A percentile compares a stretch with the other conserved stretches of the same genome.
phyloP scores from a whole-genome alignment of 2,888 invertebrate genomes.

The Oligia fasciuncula region DNA sequence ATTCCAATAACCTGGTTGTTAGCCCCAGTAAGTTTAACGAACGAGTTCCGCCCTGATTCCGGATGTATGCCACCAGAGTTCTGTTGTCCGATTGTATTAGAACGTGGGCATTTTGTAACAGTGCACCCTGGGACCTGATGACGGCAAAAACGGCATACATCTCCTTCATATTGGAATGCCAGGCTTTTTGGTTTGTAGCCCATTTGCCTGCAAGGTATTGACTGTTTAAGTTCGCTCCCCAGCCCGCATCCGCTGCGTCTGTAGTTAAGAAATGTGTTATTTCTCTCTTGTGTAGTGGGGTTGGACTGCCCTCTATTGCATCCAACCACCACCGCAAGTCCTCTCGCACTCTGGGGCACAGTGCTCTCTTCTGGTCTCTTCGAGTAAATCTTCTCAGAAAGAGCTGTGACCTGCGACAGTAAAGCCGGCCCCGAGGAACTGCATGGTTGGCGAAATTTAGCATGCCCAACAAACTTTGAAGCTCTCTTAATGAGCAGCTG shows the following conservation, averaged over 20 bases:
- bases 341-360: too few relatives aligned
- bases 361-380: too few relatives aligned
- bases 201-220: conserved; percentile 21
- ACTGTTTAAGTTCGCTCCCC: conserved; percentile 33
- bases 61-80: conserved; percentile 5
- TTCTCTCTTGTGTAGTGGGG: too few relatives aligned
- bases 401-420: too few relatives aligned
- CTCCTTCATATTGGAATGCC: conserved; percentile 42
- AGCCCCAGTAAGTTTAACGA: conserved; percentile 8
- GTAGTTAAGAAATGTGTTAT: not conserved
- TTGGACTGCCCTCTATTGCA: too few relatives aligned
- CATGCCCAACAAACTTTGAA: conserved; percentile 40
- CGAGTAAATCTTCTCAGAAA: too few relatives aligned
- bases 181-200: conserved; percentile 12
- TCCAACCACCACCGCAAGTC: too few relatives aligned
- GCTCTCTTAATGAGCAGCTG: conserved; percentile 6
- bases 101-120: not conserved
- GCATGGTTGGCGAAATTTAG: conserved; percentile 53
- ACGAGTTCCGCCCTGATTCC: conserved; percentile 11
- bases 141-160: conserved; percentile 29
- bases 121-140: not conserved
- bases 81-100: conserved; percentile 9
- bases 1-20: not conserved
- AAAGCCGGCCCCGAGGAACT: too few relatives aligned
- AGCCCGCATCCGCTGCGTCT: not conserved